Evolutionary conservation across 2,888 invertebrate genomes (phyloP).

Genomic region (Hedychridium roseum): DNA sequence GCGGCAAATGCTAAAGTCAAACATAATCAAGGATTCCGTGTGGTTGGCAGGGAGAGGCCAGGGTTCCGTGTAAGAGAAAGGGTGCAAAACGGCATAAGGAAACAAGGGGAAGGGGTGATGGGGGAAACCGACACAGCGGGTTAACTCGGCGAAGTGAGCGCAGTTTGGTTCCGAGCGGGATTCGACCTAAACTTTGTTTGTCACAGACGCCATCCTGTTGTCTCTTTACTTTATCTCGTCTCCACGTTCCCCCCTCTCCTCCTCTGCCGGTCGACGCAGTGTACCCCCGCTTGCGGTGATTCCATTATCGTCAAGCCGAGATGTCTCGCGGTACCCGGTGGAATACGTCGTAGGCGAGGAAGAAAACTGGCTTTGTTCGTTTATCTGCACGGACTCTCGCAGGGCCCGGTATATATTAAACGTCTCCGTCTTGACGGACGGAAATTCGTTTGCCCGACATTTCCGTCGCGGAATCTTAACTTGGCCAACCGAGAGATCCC

Average conservation of each 20-base stretch:
- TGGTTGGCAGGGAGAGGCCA: too few species aligned
- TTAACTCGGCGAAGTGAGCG: conserved; percentile 50
- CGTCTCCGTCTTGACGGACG: conserved; percentile 5
- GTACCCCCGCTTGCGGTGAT: conserved; percentile 38
- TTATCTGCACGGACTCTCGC: conserved; percentile 5
- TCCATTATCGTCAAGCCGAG: conserved; percentile 45
- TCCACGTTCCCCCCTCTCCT: conserved; percentile 10
- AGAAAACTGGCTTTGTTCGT: conserved; percentile 33
- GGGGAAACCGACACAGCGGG: conserved; percentile 43
- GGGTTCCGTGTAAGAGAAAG: too few species aligned
- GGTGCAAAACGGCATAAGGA: too few species aligned
- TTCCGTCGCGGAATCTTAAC: too few species aligned
- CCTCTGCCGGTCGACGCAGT: conserved; percentile 12
- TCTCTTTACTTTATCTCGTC: conserved; percentile 50
- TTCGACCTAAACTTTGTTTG: conserved; percentile 58
- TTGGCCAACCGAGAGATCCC: too few species aligned
- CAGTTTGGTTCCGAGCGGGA: conserved; percentile 49
- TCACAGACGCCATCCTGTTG: conserved; percentile 52
- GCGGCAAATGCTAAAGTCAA: too few species aligned
- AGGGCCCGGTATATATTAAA: conserved; percentile 11
- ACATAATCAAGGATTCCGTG: too few species aligned
- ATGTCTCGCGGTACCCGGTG: conserved; percentile 36
- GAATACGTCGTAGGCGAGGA: conserved; percentile 39
- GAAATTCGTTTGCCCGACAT: too few species aligned
- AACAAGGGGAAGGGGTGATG: conserved; percentile 1